Evolutionary conservation across 2,797 vertebrate genomes (phyloP).

Genomic region (Typhlichthys subterraneus): DNA sequence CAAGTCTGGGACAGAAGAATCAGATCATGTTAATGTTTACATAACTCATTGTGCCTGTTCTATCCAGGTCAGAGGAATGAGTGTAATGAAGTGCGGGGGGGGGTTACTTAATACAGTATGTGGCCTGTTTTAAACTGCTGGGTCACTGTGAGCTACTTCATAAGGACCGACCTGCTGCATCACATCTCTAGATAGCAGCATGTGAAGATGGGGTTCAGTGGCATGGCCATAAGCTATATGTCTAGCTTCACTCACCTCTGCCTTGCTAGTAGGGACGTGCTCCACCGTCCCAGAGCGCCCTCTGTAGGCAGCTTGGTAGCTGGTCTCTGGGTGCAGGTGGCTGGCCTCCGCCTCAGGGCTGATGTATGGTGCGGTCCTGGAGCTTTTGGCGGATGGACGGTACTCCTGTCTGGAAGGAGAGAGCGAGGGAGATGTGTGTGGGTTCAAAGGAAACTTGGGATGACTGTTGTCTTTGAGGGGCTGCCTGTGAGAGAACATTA

Average conservation of each 20-base stretch:
- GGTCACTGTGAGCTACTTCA: slow-evolving; percentile 67
- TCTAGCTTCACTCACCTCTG: slow-evolving; percentile 57
- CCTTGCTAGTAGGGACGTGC: slow-evolving; percentile 36
- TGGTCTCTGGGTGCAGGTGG: slow-evolving; percentile 78
- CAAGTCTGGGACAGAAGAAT: slow-evolving; percentile 20
- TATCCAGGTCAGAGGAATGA: slow-evolving; percentile 66
- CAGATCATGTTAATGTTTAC: slow-evolving; percentile 6
- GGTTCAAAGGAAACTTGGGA: slow-evolving; percentile 5
- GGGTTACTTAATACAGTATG: slow-evolving; percentile 57
- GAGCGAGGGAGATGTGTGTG: slow-evolving; percentile 10
- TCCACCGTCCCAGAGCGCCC: slow-evolving; percentile 61
- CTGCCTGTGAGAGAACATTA: not conserved
- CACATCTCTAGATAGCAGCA: slow-evolving; percentile 41
- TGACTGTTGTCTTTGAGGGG: not conserved
- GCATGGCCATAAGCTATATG: not conserved
- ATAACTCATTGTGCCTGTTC: slow-evolving; percentile 10
- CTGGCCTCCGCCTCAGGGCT: slow-evolving; percentile 72
- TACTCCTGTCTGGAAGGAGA: slow-evolving; percentile 83
- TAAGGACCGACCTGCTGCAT: slow-evolving; percentile 55
- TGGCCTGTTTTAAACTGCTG: slow-evolving; percentile 71
- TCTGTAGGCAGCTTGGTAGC: slow-evolving; percentile 87
- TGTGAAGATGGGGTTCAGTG: slow-evolving; percentile 39
- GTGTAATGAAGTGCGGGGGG: slow-evolving; percentile 17
- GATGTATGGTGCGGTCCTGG: slow-evolving; percentile 74
- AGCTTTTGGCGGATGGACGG: slow-evolving; percentile 83